These are phyloP conservation scores for Gymnopithys bicolor DNA, from an alignment of 2,797 vertebrate species.

Conservation along the genomic window DNA sequence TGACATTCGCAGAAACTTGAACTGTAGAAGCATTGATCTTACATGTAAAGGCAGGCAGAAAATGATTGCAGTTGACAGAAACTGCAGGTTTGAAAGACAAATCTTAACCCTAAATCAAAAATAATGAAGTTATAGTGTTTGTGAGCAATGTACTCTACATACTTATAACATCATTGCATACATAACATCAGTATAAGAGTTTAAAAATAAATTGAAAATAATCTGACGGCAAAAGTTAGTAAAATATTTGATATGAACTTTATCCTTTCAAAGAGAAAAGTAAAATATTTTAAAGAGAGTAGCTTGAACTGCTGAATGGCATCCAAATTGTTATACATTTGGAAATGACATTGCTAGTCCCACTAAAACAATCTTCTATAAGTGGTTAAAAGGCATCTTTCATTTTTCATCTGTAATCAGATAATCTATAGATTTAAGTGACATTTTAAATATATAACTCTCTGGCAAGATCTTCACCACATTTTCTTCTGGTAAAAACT, in stretches of 20 bases:
- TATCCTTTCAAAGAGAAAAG: not conserved
- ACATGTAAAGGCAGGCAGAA: slow-evolving; percentile 31
- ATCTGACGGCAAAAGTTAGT: not conserved
- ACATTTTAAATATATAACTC: not conserved
- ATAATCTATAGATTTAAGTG: not conserved
- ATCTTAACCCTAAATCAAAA: slow-evolving; percentile 50
- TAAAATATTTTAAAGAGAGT: not conserved
- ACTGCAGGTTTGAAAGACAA: slow-evolving; percentile 39
- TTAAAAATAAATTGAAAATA: slow-evolving; percentile 42
- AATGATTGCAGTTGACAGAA: slow-evolving; percentile 22
- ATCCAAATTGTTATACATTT: not conserved
- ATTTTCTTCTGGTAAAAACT: not conserved
- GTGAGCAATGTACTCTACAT: slow-evolving; percentile 14
- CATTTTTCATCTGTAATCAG: not conserved
- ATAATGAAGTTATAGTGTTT: slow-evolving; percentile 13
- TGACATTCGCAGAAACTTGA: slow-evolving; percentile 35
- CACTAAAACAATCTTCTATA: not conserved
- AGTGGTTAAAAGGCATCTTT: not conserved
- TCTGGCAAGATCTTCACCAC: not conserved
- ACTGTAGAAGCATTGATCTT: slow-evolving; percentile 48
- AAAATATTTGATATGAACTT: not conserved
- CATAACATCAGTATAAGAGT: not conserved
- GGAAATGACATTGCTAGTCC: not conserved
- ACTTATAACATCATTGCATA: not conserved
- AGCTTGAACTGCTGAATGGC: not conserved